Percentiles rank a stretch among this genome's conserved stretches.
phyloP scores from a whole-genome alignment of 2,113 vertebrate species.

The Microtus oregoni region DNA sequence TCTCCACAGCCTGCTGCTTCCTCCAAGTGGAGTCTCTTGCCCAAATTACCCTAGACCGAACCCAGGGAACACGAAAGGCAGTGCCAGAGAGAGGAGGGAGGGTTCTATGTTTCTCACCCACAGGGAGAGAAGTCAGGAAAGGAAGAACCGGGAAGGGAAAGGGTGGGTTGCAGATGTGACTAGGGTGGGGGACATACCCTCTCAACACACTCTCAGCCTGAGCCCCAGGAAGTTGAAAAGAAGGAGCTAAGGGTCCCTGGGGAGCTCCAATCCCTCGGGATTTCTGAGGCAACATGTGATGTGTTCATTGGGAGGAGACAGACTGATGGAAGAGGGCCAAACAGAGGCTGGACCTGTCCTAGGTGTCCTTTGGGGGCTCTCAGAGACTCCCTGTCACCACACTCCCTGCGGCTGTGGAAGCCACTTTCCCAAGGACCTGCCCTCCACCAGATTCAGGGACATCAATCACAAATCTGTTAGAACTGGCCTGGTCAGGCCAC shows the following conservation, averaged over 20 bases:
- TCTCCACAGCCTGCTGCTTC: neutral
- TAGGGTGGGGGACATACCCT: neutral
- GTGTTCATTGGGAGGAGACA: neutral
- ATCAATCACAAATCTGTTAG: neutral
- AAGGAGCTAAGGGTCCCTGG: neutral
- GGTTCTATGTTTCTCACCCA: too few relatives aligned
- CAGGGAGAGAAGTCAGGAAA: neutral
- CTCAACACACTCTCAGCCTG: neutral
- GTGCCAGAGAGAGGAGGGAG: neutral
- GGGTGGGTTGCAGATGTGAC: neutral
- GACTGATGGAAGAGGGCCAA: neutral
- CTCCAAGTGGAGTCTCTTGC: neutral
- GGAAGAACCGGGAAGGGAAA: neutral
- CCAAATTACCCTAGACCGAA: neutral
- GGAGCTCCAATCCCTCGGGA: neutral
- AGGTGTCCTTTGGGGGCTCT: neutral
- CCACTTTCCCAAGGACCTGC: neutral
- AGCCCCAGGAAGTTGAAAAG: neutral
- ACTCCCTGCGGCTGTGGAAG: neutral
- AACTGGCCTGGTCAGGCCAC: too few relatives aligned
- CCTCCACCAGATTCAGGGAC: neutral
- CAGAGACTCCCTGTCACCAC: neutral
- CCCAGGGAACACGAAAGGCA: neutral
- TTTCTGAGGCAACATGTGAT: neutral
- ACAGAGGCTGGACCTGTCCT: neutral